phyloP scores from a whole-genome alignment of 2,113 vertebrate species.

The Vulpes lagopus region DNA sequence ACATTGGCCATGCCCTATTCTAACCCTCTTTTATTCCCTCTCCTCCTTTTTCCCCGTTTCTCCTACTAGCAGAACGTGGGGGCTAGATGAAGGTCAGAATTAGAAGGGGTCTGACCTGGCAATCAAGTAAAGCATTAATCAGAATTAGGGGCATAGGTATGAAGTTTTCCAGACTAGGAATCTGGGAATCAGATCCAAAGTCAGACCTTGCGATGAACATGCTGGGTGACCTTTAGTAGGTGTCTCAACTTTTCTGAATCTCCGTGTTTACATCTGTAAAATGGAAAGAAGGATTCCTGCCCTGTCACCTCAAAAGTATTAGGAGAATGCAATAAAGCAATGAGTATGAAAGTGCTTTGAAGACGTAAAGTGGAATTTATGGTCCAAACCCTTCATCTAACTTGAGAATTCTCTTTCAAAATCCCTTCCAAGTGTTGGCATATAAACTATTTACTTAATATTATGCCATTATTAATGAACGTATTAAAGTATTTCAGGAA shows the following conservation, averaged over 20 bases:
- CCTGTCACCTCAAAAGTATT: not conserved
- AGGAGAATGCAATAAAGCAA: conserved; percentile 38
- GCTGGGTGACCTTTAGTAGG: not conserved
- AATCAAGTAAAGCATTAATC: not conserved
- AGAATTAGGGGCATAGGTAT: not conserved
- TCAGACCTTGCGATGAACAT: conserved; percentile 17
- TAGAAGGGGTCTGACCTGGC: conserved; percentile 23
- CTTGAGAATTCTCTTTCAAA: conserved; percentile 43
- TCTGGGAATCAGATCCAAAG: conserved; percentile 48
- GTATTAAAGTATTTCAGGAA: conserved; percentile 39
- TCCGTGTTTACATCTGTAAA: conserved; percentile 26
- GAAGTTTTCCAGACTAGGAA: not conserved
- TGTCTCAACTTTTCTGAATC: conserved; percentile 29
- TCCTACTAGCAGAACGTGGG: not conserved
- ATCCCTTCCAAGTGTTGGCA: not conserved
- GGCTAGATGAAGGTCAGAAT: not conserved
- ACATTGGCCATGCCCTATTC: not conserved
- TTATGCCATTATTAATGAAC: conserved; percentile 46
- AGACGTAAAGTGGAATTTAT: not conserved
- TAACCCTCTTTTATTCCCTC: not conserved
- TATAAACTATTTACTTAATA: conserved; percentile 49
- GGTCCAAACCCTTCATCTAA: conserved; percentile 34
- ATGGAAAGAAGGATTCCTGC: conserved; percentile 1
- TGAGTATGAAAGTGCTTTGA: not conserved
- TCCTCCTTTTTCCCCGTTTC: not conserved